phyloP scores from a whole-genome alignment of 2,797 vertebrate species.

The Mormyrops attenuatus region DNA sequence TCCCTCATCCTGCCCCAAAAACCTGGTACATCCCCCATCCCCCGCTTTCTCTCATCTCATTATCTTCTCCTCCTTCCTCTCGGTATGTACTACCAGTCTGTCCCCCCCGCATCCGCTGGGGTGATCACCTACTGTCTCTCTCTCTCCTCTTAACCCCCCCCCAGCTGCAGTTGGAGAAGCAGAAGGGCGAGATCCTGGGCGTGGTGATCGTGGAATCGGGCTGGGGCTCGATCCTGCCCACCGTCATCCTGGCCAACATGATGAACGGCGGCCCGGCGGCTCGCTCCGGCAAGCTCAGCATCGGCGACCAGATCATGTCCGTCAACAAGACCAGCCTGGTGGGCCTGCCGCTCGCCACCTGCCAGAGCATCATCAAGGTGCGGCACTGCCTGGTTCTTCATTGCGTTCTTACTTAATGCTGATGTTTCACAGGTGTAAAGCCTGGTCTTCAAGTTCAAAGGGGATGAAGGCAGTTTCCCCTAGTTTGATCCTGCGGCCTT shows the following conservation, averaged over 20 bases:
- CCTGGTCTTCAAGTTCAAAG: neutral
- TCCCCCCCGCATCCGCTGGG: neutral
- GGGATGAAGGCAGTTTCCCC: neutral
- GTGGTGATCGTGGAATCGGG: slow-evolving; percentile 98
- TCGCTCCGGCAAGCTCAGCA: slow-evolving; percentile 95
- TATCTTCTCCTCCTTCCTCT: neutral
- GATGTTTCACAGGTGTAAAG: neutral
- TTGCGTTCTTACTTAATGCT: neutral
- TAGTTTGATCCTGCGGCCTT: neutral
- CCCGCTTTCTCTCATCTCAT: neutral
- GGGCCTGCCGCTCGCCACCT: slow-evolving; percentile 94
- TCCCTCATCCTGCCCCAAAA: neutral
- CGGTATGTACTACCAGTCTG: neutral
- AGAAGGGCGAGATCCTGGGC: slow-evolving; percentile 94
- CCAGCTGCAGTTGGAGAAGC: slow-evolving; percentile 94
- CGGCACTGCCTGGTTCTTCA: neutral
- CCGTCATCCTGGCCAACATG: slow-evolving; percentile 98
- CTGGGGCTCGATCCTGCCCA: slow-evolving; percentile 98
- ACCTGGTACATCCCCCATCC: neutral
- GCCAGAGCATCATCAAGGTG: slow-evolving; percentile 99
- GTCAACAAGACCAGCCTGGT: slow-evolving; percentile 98
- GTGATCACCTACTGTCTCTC: neutral
- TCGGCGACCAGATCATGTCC: slow-evolving; percentile 99
- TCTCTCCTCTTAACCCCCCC: neutral
- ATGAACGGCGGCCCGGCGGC: slow-evolving; percentile 95